These are phyloP conservation scores for Dexiosoma caninum DNA, from an alignment of 2,888 invertebrate species.

Conservation along the genomic window DNA sequence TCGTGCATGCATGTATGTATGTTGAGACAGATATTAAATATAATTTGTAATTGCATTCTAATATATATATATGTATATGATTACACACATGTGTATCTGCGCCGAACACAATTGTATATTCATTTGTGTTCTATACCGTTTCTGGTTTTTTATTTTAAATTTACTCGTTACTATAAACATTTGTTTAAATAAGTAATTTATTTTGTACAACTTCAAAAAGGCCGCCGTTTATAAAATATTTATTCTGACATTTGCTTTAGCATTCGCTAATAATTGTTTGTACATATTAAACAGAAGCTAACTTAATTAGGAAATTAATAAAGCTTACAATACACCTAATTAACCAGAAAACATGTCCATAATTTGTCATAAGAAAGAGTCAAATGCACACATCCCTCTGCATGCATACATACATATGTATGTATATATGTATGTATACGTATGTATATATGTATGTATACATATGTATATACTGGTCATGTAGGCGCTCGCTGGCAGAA, in stretches of 20 bases:
- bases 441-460: not conserved
- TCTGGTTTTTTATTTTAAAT: not conserved
- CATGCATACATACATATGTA: conserved; percentile 46
- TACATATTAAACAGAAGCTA: conserved; percentile 64
- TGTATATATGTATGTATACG: not conserved
- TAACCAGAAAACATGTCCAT: conserved; percentile 67
- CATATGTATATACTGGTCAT: conserved; percentile 50
- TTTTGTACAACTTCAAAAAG: conserved; percentile 38
- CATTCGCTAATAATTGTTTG: conserved; percentile 46
- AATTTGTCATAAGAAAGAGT: conserved; percentile 53
- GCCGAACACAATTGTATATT: too few relatives aligned
- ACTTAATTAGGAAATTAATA: conserved; percentile 70
- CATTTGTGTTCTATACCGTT: too few relatives aligned
- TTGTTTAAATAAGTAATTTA: conserved; percentile 54
- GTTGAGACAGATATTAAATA: not conserved
- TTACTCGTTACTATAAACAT: conserved; percentile 35
- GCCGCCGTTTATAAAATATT: conserved; percentile 45
- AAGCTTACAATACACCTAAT: conserved; percentile 70
- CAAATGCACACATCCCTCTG: not conserved
- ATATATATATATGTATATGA: too few relatives aligned
- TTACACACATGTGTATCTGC: not conserved
- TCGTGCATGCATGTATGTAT: not conserved
- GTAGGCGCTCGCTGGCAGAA: not conserved
- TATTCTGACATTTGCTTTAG: conserved; percentile 54
- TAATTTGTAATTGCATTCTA: not conserved